phyloP scores from a whole-genome alignment of 2,797 vertebrate genomes.

The Sarcophilus harrisii region DNA sequence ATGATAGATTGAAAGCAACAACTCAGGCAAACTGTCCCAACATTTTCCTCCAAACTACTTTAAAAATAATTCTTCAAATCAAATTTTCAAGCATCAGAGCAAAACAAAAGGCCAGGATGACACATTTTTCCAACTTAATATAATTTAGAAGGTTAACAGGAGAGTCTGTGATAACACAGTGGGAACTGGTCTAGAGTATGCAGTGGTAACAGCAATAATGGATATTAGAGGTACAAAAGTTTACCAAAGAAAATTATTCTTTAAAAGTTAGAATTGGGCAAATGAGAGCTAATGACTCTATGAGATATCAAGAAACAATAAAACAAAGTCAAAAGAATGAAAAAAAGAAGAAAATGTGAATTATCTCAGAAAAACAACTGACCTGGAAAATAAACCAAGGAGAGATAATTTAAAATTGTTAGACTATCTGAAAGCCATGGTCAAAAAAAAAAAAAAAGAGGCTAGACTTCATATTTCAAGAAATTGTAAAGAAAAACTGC shows the following conservation, averaged over 20 bases:
- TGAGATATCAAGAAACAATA: neutral
- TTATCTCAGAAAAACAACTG: neutral
- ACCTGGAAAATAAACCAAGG: neutral
- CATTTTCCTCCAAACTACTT: neutral
- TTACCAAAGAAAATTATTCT: neutral
- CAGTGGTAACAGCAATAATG: neutral
- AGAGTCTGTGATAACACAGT: neutral
- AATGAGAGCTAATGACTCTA: neutral
- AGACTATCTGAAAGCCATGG: neutral
- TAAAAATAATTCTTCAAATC: neutral
- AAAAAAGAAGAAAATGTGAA: neutral
- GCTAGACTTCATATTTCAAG: neutral
- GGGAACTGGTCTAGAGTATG: neutral
- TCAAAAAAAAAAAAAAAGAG: neutral
- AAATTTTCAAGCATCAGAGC: neutral
- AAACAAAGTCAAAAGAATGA: neutral
- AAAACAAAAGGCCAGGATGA: neutral
- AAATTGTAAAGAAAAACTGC: neutral
- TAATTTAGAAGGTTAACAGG: neutral
- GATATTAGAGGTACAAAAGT: neutral
- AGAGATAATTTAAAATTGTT: neutral
- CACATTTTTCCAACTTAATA: neutral
- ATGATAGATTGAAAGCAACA: neutral
- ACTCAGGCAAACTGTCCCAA: neutral
- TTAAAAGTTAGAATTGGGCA: neutral